Evolutionary conservation across 2,888 invertebrate genomes (phyloP), one percentile per base, ranked within the genome.

Genomic region (Melanostoma mellinum): DNA sequence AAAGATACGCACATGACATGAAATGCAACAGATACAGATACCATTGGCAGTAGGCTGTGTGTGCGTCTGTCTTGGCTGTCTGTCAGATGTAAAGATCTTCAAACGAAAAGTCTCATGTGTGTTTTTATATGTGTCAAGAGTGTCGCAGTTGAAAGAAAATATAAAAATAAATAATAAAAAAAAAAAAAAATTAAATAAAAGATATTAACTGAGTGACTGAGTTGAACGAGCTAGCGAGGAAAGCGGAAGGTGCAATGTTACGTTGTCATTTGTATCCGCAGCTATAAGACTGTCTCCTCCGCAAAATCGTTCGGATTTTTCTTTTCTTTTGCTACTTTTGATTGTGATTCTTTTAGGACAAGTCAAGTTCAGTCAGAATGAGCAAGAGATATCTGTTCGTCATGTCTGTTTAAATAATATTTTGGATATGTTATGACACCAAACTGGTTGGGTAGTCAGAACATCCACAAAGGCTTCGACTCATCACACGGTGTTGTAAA

Each of bases 11-110:
- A 52, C 56, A 53, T 10, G 71, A 74, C 78, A 71, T 78, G 58
- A 78, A 84, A 79, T 79, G 84, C 84, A 79, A 84, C 84, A 84
- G 74, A 79, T 84, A 69, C 65, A 60, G 53, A 56, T 46, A 35
- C 58, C 42, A 55, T 46, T 56, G 44, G 61, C 75, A 78, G 52
- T 38, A 72, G 63, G 52, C 56, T 58, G 65, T 65, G 76, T 82
- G 60, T 77, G 81, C 72, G 76, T 75, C 77, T 82, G 81, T 86
- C 85, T 50, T 79, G 65, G 58, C 80, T 85, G 77, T 85, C 85
- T 71, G 60, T 86, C 82, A 86, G 75, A 73, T 68, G 76, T 81
- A 75, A 67, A 63, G 69, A 89, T 89, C 89, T 89, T 89, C 88
- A 89, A 89, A 89, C 89, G 88, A 58, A 79, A 84, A 71, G 65